phyloP scores from a whole-genome alignment of 2,113 vertebrate genomes.

The Macrotus californicus region DNA sequence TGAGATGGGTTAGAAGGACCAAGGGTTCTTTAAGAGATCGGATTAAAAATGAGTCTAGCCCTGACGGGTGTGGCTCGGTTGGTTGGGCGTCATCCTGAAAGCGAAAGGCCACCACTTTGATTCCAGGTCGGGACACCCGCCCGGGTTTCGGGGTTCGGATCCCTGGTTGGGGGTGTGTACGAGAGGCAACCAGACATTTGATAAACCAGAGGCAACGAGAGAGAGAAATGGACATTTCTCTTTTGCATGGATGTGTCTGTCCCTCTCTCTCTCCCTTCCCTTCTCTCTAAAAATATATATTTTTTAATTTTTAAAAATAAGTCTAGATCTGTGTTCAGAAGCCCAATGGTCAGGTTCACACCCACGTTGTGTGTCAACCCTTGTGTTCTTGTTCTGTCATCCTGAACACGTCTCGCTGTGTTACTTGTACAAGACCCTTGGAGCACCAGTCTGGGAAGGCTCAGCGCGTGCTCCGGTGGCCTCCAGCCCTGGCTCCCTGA shows the following conservation, averaged over 20 bases:
- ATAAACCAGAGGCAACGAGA: no score
- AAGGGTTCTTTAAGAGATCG: not conserved
- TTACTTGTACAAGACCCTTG: not conserved
- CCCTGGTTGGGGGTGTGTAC: no score
- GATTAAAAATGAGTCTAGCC: not conserved
- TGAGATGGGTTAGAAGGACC: not conserved
- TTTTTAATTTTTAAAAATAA: not conserved
- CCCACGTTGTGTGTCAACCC: not conserved
- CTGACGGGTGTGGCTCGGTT: no score
- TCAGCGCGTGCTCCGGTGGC: rapidly evolving
- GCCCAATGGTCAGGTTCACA: not conserved
- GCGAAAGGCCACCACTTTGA: no score
- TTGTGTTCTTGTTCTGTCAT: not conserved
- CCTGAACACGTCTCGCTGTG: not conserved
- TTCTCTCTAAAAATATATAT: no score
- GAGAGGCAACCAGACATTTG: no score
- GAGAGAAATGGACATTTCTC: no score
- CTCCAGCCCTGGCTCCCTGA: not conserved
- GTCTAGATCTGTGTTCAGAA: not conserved
- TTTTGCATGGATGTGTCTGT: no score
- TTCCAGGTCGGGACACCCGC: no score
- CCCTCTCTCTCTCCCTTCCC: no score
- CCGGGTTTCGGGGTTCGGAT: no score
- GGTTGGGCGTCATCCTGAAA: no score
- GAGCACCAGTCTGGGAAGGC: not conserved